Evolutionary conservation across 23 tunicate genomes (phyloP).

Genomic region (Botrylloides violaceus): DNA sequence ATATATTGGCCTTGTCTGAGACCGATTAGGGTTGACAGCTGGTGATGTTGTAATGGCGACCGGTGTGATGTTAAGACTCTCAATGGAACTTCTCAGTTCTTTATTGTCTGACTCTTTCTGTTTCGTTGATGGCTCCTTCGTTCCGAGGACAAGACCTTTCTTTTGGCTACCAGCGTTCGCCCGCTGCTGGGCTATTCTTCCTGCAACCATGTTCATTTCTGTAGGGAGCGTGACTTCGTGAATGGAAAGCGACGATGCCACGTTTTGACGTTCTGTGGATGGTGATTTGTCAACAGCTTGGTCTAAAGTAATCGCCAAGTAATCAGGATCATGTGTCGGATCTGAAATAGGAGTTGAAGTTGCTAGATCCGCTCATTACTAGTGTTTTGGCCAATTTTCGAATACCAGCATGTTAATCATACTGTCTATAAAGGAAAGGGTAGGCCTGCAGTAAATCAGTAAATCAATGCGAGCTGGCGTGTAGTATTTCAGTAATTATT

Average conservation of each 20-base stretch:
- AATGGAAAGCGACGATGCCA: constrained; percentile 22
- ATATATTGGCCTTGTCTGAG: not conserved
- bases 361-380: no score
- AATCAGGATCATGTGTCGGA: constrained; percentile 19
- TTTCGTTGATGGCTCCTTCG: not conserved
- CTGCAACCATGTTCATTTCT: constrained; percentile 2
- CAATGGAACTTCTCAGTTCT: not conserved
- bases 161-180: not conserved
- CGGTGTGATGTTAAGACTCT: constrained; percentile 15
- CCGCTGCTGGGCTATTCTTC: not conserved
- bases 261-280: not conserved
- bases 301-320: constrained; percentile 18
- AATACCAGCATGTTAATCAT: no score
- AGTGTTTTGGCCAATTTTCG: no score
- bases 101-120: not conserved
- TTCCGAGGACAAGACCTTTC: not conserved
- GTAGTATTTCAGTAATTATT: no score
- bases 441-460: no score
- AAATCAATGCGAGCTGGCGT: no score
- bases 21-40: not conserved
- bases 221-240: constrained; percentile 24
- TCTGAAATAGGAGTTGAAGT: constrained; percentile 1
- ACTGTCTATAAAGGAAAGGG: no score
- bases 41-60: constrained; percentile 15
- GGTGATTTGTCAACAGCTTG: constrained; percentile 5